Base-by-base conservation (phyloP, 2,888 invertebrate species). In the Diplazon laetatorius region DNA sequence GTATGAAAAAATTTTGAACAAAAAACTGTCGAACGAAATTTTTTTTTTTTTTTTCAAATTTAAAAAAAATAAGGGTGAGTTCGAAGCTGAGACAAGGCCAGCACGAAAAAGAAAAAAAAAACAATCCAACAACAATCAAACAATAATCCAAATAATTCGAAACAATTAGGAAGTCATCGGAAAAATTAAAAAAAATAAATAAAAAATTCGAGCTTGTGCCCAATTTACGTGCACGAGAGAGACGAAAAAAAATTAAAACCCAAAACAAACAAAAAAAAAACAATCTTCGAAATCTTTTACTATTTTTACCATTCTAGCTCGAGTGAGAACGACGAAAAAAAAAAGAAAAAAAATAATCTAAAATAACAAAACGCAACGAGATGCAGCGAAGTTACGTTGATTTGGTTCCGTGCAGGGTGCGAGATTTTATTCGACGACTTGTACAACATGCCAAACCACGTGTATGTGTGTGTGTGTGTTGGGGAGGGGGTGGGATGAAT, bases 371-470 rank as follows among this genome's bases (percentile, higher is more conserved):
- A 72, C 69, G 76, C 82, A 82, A 84, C 85, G 86, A 87, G n/a
- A n/a, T n/a, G n/a, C n/a, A n/a, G n/a, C n/a, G n/a, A n/a, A n/a
- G 89, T 90, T 87, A 87, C 87, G 89, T 90, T 91, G 91, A 91
- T 91, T 91, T 91, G 91, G 91, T 91, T 91, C 89, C 91, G 91
- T 91, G 87, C 91, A 91, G 90, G 90, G 89, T 89, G 86, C 85
- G 87, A 88, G 85, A 86, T 87, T 84, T 86, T n/a, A n/a, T n/a
- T 71, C 83, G 84, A 86, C 85, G 82, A 84, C 80, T 78, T 82
- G 78, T 83, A 79, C 81, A 82, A 80, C 81, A 80, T 79, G 14
- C 6, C 12, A 73, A 72, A 76, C 79, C 78, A 81, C 22, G 44
- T 71, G 71, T 71, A 55, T n/a, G n/a, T n/a, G n/a, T n/a, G n/a